Base-by-base conservation (phyloP, 2,113 vertebrate genomes). In the Percina caprodes region DNA sequence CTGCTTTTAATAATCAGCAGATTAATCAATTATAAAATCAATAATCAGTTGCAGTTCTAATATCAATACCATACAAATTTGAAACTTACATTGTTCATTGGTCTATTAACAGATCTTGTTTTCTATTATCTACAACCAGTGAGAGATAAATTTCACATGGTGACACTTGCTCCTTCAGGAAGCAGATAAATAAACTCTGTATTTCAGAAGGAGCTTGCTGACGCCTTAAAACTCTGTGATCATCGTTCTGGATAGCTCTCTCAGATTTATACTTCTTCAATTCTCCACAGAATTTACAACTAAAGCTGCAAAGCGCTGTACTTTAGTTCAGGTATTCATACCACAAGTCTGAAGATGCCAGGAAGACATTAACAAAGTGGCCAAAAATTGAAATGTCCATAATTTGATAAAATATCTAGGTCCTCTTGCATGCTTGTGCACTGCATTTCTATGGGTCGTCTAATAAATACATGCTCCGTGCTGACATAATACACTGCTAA, bases 121-220 rank as follows among this genome's bases (percentile, higher is more conserved):
- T 49, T 60, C 35, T 35, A 19, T 77, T 79, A 45, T 87, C 88
- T 80, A 71, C 45, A 11, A 19, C 55, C 56, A 65, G 67, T 46
- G 81, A 85, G 73, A 73, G 80, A 88, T 58, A 73, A 66, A 54
- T 67, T 65, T 75, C 75, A 76, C 45, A 24, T 49, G 55, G 49
- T 82, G 88, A 86, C 79, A 67, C 71, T 89, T 89, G 62, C 83
- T 83, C 80, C 67, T 87, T 85, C 49, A 66, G 80, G 73, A 56
- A 74, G 82, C 63, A 88, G 76, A 91, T 92, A 91, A 92, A 92
- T 91, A 91, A 90, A 90, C 77, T 56, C 74, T 82, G 88, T 85
- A 86, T 90, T 89, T 91, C 86, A 85, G 83, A 76, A 83, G 86
- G 60, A 88, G 83, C 86, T 86, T 92, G 92, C 88, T 89, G 92